These are phyloP conservation scores for Rhabdomys dilectus DNA, from an alignment of 2,113 vertebrate species.

Conservation along the genomic window DNA sequence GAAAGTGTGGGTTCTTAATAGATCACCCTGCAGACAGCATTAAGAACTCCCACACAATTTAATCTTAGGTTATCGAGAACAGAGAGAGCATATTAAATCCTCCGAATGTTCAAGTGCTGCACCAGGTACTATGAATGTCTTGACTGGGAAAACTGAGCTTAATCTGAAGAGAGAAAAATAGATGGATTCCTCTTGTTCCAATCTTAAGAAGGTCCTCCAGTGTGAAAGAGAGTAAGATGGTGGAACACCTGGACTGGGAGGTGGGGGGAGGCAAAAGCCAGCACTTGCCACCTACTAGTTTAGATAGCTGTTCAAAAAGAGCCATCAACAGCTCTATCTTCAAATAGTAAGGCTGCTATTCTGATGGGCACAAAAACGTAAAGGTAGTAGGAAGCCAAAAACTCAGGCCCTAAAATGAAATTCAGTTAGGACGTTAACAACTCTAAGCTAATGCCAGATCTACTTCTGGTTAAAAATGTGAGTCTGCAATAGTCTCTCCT, in stretches of 20 bases:
- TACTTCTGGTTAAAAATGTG: neutral
- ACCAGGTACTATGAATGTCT: neutral
- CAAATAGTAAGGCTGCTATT: neutral
- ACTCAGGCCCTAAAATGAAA: neutral
- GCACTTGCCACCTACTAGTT: conserved; percentile 6
- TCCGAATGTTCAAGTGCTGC: conserved; percentile 57
- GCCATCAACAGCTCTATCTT: conserved; percentile 35
- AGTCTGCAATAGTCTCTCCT: neutral
- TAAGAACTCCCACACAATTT: conserved; percentile 77
- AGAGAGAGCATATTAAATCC: conserved; percentile 64
- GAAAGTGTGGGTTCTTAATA: conserved; percentile 74
- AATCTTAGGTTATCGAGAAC: conserved; percentile 38
- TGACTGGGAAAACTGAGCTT: neutral
- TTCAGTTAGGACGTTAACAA: conserved; percentile 19
- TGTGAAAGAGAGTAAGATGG: neutral
- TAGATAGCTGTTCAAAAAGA: conserved; percentile 10
- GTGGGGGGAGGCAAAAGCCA: neutral
- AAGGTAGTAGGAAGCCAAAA: neutral
- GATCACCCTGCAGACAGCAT: conserved; percentile 71
- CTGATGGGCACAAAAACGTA: neutral
- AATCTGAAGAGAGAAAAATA: neutral
- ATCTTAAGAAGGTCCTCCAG: neutral
- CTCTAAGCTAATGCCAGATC: neutral
- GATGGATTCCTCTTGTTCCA: neutral
- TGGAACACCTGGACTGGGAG: neutral